Conservation (phyloP, 2,888 invertebrate species). For the Heteromyza rotundicornis region DNA sequence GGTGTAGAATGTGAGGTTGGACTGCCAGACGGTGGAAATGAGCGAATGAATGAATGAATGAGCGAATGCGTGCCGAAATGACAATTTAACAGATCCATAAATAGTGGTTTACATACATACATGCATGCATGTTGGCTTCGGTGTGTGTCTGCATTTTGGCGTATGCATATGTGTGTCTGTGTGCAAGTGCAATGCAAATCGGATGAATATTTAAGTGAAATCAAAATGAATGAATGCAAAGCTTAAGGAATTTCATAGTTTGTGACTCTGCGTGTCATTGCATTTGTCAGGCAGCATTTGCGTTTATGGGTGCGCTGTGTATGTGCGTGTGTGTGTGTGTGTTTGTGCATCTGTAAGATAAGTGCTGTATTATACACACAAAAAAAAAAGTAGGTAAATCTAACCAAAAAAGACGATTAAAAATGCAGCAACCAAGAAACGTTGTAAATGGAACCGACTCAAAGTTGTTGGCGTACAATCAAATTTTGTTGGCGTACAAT, state of each 20-base stretch:
- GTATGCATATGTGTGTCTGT: not conserved
- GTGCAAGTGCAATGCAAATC: conserved; percentile 11
- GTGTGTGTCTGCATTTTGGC: not conserved
- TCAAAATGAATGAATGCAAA: conserved; percentile 21
- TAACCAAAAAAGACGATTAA: no score
- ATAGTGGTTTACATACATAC: not conserved
- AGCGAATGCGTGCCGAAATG: not conserved
- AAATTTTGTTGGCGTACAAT: no score
- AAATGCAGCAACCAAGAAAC: no score
- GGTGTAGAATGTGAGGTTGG: no score
- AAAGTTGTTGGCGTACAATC: no score
- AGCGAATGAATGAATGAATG: not conserved
- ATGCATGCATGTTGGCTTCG: not conserved
- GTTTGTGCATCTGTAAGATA: conserved; percentile 26
- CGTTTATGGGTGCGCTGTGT: not conserved
- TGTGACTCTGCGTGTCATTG: not conserved
- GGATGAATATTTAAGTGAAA: conserved; percentile 22
- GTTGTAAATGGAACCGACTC: no score
- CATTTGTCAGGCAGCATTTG: conserved; percentile 5
- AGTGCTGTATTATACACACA: conserved; percentile 14
- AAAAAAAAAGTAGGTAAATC: no score
- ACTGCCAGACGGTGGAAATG: not conserved
- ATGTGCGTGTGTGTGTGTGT: conserved; percentile 18
- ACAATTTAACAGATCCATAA: not conserved
- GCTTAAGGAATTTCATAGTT: conserved; percentile 14